Conservation (phyloP, 2,888 invertebrate species). For the Acleris laterana region DNA sequence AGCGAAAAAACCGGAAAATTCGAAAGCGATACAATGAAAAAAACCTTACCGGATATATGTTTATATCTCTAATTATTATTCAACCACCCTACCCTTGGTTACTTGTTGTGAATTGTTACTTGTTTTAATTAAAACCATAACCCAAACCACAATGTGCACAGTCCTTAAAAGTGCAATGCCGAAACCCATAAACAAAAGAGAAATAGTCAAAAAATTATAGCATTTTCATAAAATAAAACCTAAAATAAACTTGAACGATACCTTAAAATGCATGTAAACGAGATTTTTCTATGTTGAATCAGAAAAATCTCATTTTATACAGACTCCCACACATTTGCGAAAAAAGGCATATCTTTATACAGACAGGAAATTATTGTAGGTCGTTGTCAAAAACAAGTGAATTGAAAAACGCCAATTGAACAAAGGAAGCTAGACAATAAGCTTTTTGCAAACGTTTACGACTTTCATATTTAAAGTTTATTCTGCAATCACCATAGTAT, state of each 20-base stretch:
- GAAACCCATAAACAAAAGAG: conserved; percentile 3
- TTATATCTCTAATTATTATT: not conserved
- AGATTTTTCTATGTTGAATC: not conserved
- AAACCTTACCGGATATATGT: conserved; percentile 1
- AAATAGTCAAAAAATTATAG: not conserved
- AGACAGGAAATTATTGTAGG: too few relatives aligned
- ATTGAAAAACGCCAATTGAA: too few relatives aligned
- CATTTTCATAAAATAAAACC: not conserved
- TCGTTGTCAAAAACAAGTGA: too few relatives aligned
- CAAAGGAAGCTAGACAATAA: too few relatives aligned
- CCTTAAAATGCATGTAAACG: conserved; percentile 7
- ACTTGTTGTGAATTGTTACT: conserved; percentile 24
- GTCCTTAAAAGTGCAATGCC: conserved; percentile 6
- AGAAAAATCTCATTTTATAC: too few relatives aligned
- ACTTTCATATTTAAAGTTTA: too few relatives aligned
- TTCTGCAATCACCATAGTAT: too few relatives aligned
- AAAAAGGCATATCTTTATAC: too few relatives aligned
- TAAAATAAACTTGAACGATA: not conserved
- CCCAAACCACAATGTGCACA: conserved; percentile 18
- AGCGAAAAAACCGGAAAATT: conserved; percentile 1
- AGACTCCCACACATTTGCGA: too few relatives aligned
- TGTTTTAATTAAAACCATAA: conserved; percentile 14
- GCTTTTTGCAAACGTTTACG: too few relatives aligned
- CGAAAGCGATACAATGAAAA: conserved; percentile 12
- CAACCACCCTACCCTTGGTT: conserved; percentile 17